These are phyloP conservation scores for Nyleta sp. DNA, from an alignment of 2,888 invertebrate genomes.

Conservation along the genomic window DNA sequence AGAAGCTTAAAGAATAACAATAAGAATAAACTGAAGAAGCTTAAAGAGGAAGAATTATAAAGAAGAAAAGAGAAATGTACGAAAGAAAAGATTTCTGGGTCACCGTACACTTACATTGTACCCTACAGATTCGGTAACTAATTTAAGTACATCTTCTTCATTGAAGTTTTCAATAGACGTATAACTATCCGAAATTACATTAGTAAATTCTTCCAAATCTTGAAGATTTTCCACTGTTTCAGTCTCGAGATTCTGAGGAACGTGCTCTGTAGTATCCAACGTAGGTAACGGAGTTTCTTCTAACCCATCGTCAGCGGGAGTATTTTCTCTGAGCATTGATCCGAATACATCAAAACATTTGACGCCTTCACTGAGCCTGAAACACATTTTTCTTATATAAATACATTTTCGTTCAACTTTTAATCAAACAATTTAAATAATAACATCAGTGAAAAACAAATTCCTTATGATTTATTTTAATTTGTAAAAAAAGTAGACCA, in stretches of 20 bases:
- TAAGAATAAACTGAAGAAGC: too few relatives aligned
- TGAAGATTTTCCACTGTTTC: slow-evolving; percentile 51
- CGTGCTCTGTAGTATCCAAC: slow-evolving; percentile 19
- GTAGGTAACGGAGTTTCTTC: slow-evolving; percentile 43
- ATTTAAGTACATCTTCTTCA: slow-evolving; percentile 85
- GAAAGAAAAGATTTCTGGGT: too few relatives aligned
- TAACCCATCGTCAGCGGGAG: slow-evolving; percentile 22
- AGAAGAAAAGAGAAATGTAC: too few relatives aligned
- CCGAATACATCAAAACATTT: slow-evolving; percentile 49
- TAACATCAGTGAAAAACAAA: too few relatives aligned
- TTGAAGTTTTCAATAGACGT: slow-evolving; percentile 75
- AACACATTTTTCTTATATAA: background rate
- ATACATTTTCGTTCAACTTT: background rate
- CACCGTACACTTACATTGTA: slow-evolving; percentile 93
- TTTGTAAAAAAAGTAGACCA: too few relatives aligned
- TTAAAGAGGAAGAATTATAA: too few relatives aligned
- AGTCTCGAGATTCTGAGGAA: slow-evolving; percentile 32
- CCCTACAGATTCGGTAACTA: slow-evolving; percentile 86
- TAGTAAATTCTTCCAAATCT: slow-evolving; percentile 79
- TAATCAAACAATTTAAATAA: too few relatives aligned
- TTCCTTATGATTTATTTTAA: too few relatives aligned
- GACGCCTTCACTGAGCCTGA: slow-evolving; percentile 47
- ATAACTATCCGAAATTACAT: slow-evolving; percentile 86
- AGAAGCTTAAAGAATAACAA: too few relatives aligned
- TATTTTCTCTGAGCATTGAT: slow-evolving; percentile 38